Evolutionary conservation across 2,888 invertebrate species (phyloP).

Genomic region (Apotomis turbidana): DNA sequence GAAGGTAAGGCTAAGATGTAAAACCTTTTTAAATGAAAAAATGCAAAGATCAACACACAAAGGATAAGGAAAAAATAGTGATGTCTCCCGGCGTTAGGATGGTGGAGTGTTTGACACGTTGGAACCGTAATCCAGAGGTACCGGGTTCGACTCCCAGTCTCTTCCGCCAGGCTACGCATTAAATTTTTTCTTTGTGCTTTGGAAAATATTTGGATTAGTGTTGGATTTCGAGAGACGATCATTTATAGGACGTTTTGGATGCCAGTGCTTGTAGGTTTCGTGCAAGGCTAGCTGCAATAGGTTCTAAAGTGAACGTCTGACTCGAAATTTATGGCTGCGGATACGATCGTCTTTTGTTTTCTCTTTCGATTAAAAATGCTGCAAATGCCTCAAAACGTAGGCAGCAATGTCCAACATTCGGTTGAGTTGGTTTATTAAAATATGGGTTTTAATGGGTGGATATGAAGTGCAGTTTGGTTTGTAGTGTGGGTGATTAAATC

Average conservation of each 20-base stretch:
- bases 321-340: background rate
- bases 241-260: background rate
- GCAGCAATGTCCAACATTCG: constrained; percentile 16
- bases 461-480: constrained; percentile 18
- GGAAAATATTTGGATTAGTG: too few species aligned
- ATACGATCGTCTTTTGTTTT: constrained; percentile 8
- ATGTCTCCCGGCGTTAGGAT: too few species aligned
- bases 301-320: background rate
- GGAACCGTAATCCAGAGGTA: too few species aligned
- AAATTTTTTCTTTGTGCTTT: too few species aligned
- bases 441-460: background rate
- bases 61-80: too few species aligned
- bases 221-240: too few species aligned
- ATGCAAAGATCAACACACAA: too few species aligned
- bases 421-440: background rate
- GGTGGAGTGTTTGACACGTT: too few species aligned
- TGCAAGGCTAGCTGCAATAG: background rate
- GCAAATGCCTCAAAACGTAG: constrained; percentile 7
- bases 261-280: background rate
- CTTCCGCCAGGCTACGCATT: too few species aligned
- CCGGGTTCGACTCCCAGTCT: too few species aligned
- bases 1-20: too few species aligned
- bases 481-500: constrained; percentile 21
- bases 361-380: constrained; percentile 6
- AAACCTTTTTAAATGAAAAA: too few species aligned